A percentile compares a stretch with the other conserved stretches of the same genome.
Conservation (phyloP, 2,113 vertebrate species). For the Lagopus muta region DNA sequence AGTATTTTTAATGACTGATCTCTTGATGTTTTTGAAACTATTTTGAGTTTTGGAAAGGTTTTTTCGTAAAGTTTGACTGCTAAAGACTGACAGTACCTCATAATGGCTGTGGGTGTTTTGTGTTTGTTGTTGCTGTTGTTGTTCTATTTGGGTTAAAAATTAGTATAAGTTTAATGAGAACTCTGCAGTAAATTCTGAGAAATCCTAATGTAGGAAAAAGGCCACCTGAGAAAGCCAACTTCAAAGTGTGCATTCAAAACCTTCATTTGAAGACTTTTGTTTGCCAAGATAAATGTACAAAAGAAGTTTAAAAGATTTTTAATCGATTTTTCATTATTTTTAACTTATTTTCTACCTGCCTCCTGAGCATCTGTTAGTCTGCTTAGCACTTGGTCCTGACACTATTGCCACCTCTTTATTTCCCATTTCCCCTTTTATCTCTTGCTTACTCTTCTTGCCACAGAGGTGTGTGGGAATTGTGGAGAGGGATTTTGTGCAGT, state of each 20-base stretch:
- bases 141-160: background rate
- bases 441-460: background rate
- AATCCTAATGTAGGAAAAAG: background rate
- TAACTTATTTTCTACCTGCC: background rate
- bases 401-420: background rate
- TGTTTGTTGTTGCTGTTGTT: background rate
- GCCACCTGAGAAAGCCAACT: background rate
- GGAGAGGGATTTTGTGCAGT: fast-evolving
- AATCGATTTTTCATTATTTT: background rate
- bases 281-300: background rate
- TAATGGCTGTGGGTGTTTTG: background rate
- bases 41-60: background rate
- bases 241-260: background rate
- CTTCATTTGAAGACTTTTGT: background rate
- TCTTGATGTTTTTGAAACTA: background rate
- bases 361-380: background rate
- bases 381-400: background rate
- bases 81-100: background rate
- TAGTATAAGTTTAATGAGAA: background rate
- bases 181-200: background rate
- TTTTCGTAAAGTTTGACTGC: background rate
- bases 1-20: background rate
- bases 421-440: background rate
- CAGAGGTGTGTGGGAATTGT: background rate
- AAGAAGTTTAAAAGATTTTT: background rate